Base-by-base conservation (phyloP, 64 coral and sea anemone species). In the Orbicella faveolata region DNA sequence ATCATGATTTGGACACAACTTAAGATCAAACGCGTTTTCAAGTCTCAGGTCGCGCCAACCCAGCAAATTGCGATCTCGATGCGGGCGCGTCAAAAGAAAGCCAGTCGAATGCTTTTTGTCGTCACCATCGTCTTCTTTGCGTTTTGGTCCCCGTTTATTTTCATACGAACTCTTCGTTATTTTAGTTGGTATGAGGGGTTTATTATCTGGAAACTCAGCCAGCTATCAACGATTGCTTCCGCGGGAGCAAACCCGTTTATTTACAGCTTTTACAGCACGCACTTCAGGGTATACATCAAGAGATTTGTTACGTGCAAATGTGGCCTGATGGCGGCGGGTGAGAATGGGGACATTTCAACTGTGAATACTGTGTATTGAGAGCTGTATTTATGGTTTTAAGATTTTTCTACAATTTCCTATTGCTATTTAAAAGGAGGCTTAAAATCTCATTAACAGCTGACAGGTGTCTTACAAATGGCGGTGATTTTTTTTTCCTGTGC, bases 171-270 rank as follows among this genome's bases (percentile, higher is more conserved):
- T 0, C 95, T 96, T 57, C 92, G 92, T 39, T 91, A 94, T 82
- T 96, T 94, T n/a, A 36, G 64, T 8, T 83, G 89, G 83, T 96
- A 94, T 53, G 93, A 73, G n/a, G 92, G 83, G 1, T 68, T 88
- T 25, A 66, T 83, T 20, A 74, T 89, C 14, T 96, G 95, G 92
- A 96, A 77, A 67, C 79, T 94, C 1, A 90, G 81, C 36, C 92
- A 96, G 61, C 88, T 93, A 63, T 72, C 93, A 34, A 75, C 75
- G 13, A 35, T 96, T 0, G 89, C 89, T n/a, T 93, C 84, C 2
- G 74, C 91, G 36, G 95, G 91, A 20, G 76, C 95, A 35, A 96
- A 96, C 70, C 95, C 95, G 0, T 96, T 93, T 83, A 84, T 96
- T 44, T 96, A 96, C 63, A 89, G 88, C 44, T 96, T 93, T 63